Conservation (phyloP, 1,140 invertebrate genomes). For the Euura saliciscinereae region DNA sequence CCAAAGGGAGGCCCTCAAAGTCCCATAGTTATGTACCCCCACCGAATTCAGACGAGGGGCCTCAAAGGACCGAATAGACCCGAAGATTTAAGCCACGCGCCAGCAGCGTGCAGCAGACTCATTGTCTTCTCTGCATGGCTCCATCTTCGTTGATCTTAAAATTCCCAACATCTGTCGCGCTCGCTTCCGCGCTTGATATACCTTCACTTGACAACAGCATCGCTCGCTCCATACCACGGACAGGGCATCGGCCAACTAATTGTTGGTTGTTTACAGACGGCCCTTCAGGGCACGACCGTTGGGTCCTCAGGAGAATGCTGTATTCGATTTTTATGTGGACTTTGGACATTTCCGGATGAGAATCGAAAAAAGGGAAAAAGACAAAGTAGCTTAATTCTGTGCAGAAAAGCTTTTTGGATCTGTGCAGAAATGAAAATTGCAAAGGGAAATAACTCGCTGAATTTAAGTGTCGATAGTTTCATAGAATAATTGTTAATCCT, state of each 20-base stretch:
- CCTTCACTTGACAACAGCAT: slow-evolving; percentile 47
- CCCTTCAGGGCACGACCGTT: background rate
- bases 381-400: too few relatives aligned
- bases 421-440: too few relatives aligned
- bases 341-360: too few relatives aligned
- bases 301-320: too few relatives aligned
- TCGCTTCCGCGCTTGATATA: slow-evolving; percentile 38
- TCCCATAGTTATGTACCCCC: slow-evolving; percentile 8
- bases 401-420: too few relatives aligned
- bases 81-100: background rate
- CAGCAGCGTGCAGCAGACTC: background rate
- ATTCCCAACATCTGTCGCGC: slow-evolving; percentile 45
- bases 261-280: background rate
- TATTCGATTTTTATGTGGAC: too few relatives aligned
- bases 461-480: too few relatives aligned
- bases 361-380: too few relatives aligned
- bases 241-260: background rate
- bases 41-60: background rate
- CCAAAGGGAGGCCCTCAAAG: background rate
- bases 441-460: too few relatives aligned
- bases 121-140: background rate
- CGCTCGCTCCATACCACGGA: background rate
- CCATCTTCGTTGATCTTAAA: slow-evolving; percentile 1
- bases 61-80: background rate
- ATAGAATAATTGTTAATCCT: too few relatives aligned